Evolutionary conservation across 1,140 invertebrate genomes (phyloP).

Genomic region (Ephestia elutella): DNA sequence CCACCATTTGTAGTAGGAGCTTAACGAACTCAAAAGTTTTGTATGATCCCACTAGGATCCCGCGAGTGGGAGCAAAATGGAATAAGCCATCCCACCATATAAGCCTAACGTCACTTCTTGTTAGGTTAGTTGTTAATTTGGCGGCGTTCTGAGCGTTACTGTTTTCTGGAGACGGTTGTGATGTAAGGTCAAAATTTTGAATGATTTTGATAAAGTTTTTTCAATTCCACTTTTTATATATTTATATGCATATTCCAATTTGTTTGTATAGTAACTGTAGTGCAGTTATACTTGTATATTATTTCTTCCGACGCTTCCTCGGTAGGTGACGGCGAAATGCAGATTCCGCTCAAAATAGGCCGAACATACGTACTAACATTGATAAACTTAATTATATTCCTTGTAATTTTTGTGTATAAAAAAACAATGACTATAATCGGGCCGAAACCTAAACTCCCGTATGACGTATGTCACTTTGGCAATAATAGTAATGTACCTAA

Average conservation of each 20-base stretch:
- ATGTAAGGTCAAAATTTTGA: conserved; percentile 17
- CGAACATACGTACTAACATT: not conserved
- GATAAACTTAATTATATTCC: not conserved
- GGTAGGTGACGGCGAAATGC: conserved; percentile 4
- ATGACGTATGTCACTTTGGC: no score
- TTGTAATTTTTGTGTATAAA: no score
- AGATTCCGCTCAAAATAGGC: not conserved
- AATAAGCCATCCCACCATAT: not conserved
- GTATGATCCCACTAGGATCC: no score
- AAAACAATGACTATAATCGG: no score
- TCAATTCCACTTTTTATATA: conserved; percentile 29
- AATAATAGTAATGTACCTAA: no score
- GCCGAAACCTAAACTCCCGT: no score
- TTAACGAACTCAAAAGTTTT: no score
- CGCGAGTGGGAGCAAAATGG: no score
- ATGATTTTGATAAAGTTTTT: conserved; percentile 18
- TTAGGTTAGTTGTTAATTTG: not conserved
- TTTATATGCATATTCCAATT: conserved; percentile 14
- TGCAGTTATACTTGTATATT: conserved; percentile 11
- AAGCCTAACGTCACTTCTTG: not conserved
- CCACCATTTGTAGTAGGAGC: no score
- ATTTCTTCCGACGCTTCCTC: conserved; percentile 3
- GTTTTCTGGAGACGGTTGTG: conserved; percentile 21
- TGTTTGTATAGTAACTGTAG: conserved; percentile 12
- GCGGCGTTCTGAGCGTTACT: not conserved